phyloP scores from a whole-genome alignment of 1,140 invertebrate species.

The Bombus waltoni region DNA sequence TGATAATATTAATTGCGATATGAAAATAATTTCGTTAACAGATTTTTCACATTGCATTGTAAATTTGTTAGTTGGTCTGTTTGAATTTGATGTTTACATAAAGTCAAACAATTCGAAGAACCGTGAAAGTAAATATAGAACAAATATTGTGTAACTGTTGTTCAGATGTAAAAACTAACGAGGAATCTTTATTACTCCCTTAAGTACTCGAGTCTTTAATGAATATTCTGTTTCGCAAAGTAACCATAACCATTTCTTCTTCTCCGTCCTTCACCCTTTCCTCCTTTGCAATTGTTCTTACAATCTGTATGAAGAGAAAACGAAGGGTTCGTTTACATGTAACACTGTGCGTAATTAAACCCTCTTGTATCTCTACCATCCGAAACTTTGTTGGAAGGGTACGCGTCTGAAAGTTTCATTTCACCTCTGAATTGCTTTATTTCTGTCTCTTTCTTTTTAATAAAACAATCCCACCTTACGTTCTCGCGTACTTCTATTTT shows the following conservation, averaged over 20 bases:
- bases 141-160: not conserved
- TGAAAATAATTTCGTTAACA: not conserved
- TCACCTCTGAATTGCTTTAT: not conserved
- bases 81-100: no score
- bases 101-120: not conserved
- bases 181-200: not conserved
- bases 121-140: not conserved
- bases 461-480: not conserved
- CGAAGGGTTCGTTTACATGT: conserved; percentile 26
- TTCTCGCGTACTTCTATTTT: not conserved
- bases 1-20: no score
- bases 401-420: conserved; percentile 31
- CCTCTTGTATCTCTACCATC: conserved; percentile 2
- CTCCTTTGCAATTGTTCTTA: not conserved
- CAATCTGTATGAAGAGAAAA: conserved; percentile 6
- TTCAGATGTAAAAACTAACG: not conserved
- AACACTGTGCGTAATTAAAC: conserved; percentile 40
- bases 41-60: not conserved
- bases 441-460: conserved; percentile 5
- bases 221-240: not conserved
- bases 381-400: conserved; percentile 29
- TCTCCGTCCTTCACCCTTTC: not conserved
- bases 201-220: not conserved
- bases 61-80: no score
- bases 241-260: not conserved